These are phyloP conservation scores for Dendrocincla fuliginosa DNA, from an alignment of 2,797 vertebrate genomes.

Conservation along the genomic window DNA sequence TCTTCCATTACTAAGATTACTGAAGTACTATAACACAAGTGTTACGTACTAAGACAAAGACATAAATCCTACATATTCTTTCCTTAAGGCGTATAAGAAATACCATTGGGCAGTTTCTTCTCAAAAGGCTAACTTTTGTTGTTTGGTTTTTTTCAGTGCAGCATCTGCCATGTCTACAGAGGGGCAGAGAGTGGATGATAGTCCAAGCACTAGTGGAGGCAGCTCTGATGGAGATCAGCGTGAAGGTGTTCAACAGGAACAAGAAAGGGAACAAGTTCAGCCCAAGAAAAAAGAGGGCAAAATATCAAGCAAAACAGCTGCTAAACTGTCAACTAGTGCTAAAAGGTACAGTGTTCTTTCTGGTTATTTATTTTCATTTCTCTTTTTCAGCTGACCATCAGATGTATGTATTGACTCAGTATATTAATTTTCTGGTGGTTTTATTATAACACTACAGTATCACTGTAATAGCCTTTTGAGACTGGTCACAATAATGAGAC, in stretches of 20 bases:
- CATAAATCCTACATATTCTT: background rate
- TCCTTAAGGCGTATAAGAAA: background rate
- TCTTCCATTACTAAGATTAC: background rate
- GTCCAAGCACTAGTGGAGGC: conserved; percentile 97
- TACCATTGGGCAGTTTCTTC: background rate
- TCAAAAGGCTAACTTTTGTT: background rate
- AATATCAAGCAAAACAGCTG: conserved; percentile 98
- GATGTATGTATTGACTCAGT: background rate
- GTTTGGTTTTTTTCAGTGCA: conserved; percentile 43
- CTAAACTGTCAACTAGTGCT: conserved; percentile 98
- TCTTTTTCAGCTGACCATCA: background rate
- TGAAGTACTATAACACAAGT: background rate
- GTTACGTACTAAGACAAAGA: background rate
- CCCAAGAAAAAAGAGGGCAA: conserved; percentile 99
- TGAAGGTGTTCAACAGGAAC: conserved; percentile 89
- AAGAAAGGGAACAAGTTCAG: conserved; percentile 92
- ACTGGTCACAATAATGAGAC: background rate
- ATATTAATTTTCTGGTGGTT: conserved; percentile 15
- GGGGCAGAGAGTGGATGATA: conserved; percentile 97
- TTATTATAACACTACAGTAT: background rate
- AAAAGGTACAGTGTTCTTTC: conserved; percentile 84
- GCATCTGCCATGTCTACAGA: conserved; percentile 93
- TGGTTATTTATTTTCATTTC: background rate
- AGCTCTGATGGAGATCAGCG: conserved; percentile 97
- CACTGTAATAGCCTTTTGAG: background rate